phyloP scores from a whole-genome alignment of 2,888 invertebrate species.

The Furcula furcula region DNA sequence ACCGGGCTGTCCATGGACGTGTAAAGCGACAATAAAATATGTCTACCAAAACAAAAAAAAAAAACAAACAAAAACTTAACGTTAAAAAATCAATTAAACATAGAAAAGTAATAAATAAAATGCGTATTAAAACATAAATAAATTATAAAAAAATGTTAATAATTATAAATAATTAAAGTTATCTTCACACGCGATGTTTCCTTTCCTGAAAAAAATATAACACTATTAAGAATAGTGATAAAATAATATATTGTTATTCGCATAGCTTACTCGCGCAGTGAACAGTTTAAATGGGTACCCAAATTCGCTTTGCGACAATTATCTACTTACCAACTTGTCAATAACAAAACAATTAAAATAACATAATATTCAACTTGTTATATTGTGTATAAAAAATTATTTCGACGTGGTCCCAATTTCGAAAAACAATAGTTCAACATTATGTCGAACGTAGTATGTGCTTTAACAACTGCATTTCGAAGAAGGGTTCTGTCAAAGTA shows the following conservation, averaged over 20 bases:
- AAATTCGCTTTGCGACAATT: conserved; percentile 22
- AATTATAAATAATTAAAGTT: conserved; percentile 27
- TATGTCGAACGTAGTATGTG: too few species aligned
- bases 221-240: conserved; percentile 1
- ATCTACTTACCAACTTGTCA: too few species aligned
- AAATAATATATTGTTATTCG: conserved; percentile 11
- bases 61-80: conserved; percentile 13
- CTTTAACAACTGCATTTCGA: too few species aligned
- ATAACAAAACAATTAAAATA: too few species aligned
- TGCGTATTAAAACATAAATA: conserved; percentile 59
- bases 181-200: conserved; percentile 42
- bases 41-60: background rate
- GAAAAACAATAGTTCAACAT: too few species aligned
- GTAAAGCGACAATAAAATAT: background rate
- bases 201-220: conserved; percentile 54
- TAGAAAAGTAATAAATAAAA: conserved; percentile 49
- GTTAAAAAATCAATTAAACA: conserved; percentile 20
- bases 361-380: too few species aligned
- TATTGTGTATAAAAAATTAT: too few species aligned
- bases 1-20: background rate
- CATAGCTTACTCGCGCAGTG: conserved; percentile 14
- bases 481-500: too few species aligned
- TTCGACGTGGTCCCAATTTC: too few species aligned
- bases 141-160: too few species aligned
- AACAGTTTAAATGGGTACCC: conserved; percentile 25